Percentiles rank a stretch among this genome's conserved stretches.
phyloP scores from a whole-genome alignment of 1,140 invertebrate species.

The Papilio machaon region DNA sequence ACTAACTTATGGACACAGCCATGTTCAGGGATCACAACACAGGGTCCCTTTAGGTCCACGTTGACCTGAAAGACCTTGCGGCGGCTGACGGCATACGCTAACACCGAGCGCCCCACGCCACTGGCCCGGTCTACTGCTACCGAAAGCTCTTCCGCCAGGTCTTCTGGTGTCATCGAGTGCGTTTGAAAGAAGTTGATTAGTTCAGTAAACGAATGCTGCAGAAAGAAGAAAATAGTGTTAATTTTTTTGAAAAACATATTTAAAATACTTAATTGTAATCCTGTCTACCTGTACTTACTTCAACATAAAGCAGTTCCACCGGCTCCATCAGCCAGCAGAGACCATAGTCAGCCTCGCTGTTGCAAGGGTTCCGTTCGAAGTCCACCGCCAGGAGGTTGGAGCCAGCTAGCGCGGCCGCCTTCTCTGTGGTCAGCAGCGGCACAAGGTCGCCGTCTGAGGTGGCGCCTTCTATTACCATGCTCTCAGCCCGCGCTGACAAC shows the following conservation, averaged over 20 bases:
- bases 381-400: slow-evolving; percentile 89
- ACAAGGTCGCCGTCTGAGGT: slow-evolving; percentile 89
- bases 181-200: slow-evolving; percentile 88
- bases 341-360: slow-evolving; percentile 87
- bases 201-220: slow-evolving; percentile 88
- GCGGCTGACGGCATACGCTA: slow-evolving; percentile 83
- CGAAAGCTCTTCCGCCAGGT: slow-evolving; percentile 61
- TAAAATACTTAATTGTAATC: too few relatives aligned
- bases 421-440: slow-evolving; percentile 87
- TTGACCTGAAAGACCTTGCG: slow-evolving; percentile 88
- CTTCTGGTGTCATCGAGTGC: slow-evolving; percentile 71
- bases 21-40: slow-evolving; percentile 89
- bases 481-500: slow-evolving; percentile 88
- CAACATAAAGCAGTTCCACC: slow-evolving; percentile 90
- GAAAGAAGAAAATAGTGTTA: slow-evolving; percentile 4
- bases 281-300: slow-evolving; percentile 81
- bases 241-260: background rate
- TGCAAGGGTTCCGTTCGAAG: slow-evolving; percentile 88
- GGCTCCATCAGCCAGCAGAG: slow-evolving; percentile 87
- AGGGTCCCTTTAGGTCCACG: slow-evolving; percentile 90
- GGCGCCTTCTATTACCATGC: slow-evolving; percentile 89
- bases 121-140: slow-evolving; percentile 56
- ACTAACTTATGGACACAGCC: slow-evolving; percentile 89
- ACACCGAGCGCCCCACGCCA: slow-evolving; percentile 67
- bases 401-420: slow-evolving; percentile 83